A percentile compares a stretch with the other conserved stretches of the same genome.
These are phyloP conservation scores for Acronicta leporina DNA, from an alignment of 2,888 invertebrate species.

Conservation along the genomic window DNA sequence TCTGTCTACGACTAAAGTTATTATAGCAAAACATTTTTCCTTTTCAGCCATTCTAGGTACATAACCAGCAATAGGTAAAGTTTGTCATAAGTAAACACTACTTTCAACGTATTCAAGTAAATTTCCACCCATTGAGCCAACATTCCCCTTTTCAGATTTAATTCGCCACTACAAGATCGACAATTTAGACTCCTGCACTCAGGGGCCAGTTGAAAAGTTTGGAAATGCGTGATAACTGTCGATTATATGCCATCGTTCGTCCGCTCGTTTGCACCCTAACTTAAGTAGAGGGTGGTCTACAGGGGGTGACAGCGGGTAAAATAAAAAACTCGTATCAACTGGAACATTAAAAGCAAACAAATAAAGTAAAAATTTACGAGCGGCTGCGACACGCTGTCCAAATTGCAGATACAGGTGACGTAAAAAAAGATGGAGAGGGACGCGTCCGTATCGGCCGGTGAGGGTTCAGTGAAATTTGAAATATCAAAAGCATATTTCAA, in stretches of 20 bases:
- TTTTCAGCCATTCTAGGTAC: conserved; percentile 42
- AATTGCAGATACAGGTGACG: conserved; percentile 76
- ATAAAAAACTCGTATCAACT: conserved; percentile 61
- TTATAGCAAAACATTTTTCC: neutral
- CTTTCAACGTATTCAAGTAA: neutral
- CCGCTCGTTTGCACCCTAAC: conserved; percentile 57
- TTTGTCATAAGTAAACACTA: neutral
- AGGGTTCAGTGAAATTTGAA: conserved; percentile 19
- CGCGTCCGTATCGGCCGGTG: conserved; percentile 4
- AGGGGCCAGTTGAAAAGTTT: conserved; percentile 55
- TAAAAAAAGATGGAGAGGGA: conserved; percentile 61
- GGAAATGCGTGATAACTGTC: conserved; percentile 61
- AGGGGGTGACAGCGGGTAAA: conserved; percentile 37
- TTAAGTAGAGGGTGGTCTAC: conserved; percentile 53
- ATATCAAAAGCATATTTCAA: conserved; percentile 9
- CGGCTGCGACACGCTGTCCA: conserved; percentile 67
- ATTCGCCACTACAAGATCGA: conserved; percentile 54
- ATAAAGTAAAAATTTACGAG: conserved; percentile 81
- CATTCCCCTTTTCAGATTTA: conserved; percentile 50
- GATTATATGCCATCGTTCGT: conserved; percentile 58
- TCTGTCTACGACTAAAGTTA: neutral
- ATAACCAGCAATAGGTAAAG: conserved; percentile 31
- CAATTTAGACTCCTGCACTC: conserved; percentile 56
- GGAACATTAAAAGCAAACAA: conserved; percentile 66
- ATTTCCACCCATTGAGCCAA: conserved; percentile 7